A percentile compares a stretch with the other conserved stretches of the same genome.
These are phyloP conservation scores for Tyrannus savana DNA, from an alignment of 2,113 vertebrate genomes.

Conservation along the genomic window DNA sequence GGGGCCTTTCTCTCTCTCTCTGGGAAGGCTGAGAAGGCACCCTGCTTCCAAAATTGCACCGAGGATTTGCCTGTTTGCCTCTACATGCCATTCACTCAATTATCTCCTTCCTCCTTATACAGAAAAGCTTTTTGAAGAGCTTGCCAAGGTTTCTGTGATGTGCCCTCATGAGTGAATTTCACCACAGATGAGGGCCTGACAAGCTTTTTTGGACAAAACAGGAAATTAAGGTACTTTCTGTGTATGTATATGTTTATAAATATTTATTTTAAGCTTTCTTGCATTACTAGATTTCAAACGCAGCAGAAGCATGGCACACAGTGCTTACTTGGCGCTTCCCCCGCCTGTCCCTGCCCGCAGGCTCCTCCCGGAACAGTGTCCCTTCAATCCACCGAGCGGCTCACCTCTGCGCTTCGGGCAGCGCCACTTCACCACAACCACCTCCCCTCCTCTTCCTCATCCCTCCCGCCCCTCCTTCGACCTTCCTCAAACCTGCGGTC, in stretches of 20 bases:
- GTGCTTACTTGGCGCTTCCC: fast-evolving
- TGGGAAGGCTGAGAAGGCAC: neutral
- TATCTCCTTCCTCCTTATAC: neutral
- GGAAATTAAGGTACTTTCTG: neutral
- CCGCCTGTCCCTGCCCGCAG: neutral
- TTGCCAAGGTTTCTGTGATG: neutral
- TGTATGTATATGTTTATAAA: neutral
- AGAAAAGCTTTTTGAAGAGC: neutral
- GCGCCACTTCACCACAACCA: neutral
- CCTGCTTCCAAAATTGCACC: neutral
- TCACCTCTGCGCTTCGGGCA: neutral
- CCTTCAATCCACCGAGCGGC: neutral
- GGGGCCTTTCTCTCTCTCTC: neutral
- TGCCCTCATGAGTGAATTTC: neutral
- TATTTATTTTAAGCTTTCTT: neutral
- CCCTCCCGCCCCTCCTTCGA: neutral
- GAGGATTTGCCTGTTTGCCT: neutral
- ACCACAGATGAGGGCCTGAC: too few species aligned
- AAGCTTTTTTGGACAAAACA: neutral
- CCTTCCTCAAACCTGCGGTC: neutral
- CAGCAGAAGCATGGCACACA: neutral
- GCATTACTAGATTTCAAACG: neutral
- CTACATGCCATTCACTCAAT: neutral
- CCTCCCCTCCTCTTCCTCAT: neutral
- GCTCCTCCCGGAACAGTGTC: neutral